Conservation (phyloP, 2,797 vertebrate species). For the Fratercula arctica region DNA sequence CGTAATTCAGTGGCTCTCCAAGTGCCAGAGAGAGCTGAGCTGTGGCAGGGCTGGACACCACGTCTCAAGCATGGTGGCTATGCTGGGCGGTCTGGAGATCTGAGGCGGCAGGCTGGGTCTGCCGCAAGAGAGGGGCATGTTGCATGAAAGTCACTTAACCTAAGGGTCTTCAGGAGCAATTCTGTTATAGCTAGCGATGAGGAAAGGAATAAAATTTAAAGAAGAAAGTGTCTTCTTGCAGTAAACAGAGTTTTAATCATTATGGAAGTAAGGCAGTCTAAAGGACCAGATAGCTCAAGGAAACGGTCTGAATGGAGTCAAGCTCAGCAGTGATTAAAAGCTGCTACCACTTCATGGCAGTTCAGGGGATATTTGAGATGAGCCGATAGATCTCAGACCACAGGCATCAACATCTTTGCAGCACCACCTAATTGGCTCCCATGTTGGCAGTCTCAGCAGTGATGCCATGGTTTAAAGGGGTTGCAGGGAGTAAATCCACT, state of each 20-base stretch:
- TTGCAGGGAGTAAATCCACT: constrained; percentile 12
- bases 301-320: constrained; percentile 18
- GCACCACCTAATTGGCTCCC: constrained; percentile 66
- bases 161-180: background rate
- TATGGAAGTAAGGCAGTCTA: background rate
- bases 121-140: background rate
- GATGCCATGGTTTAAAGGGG: background rate
- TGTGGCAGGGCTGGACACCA: too few species aligned
- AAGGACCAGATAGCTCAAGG: constrained; percentile 2
- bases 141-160: background rate
- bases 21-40: background rate
- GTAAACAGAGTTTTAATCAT: constrained; percentile 31
- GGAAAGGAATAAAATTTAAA: background rate
- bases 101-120: background rate
- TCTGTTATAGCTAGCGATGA: background rate
- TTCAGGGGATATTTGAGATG: constrained; percentile 46
- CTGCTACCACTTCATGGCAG: constrained; percentile 15
- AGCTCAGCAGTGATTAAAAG: constrained; percentile 53
- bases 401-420: constrained; percentile 46
- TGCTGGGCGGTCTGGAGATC: background rate
- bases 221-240: background rate
- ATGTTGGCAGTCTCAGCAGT: constrained; percentile 48
- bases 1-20: background rate
- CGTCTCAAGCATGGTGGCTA: background rate
- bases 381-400: constrained; percentile 27